Evolutionary conservation across 92 coral and sea anemone species (phyloP), one percentile per base, ranked within the genome.

Genomic region (Epizoanthus ramosus): DNA sequence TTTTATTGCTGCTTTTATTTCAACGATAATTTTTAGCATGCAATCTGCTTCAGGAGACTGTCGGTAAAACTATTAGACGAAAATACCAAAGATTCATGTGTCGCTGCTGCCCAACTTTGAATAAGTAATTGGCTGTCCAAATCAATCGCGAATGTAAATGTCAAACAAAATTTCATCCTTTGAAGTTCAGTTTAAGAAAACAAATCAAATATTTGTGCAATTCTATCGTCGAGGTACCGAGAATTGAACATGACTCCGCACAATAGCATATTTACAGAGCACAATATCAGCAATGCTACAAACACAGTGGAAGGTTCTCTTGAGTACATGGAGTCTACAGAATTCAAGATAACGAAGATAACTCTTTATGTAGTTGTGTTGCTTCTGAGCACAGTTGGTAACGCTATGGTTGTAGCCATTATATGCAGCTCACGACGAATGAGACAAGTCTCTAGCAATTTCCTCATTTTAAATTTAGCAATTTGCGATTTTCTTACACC

Each of bases 401-500:
- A 94, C 73, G 54, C 73, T 54, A 67, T 88, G 72, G 93, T 94
- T 15, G 87, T 88, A 19, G 85, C 76, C 59, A 93, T 92, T 8
- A 86, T 94, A 35, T 63, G 53, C 6, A 85, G 88, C 17, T 85
- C 93, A 6, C 87, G 58, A 18, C 89, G 91, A 0, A 85, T 89
- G 88, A 65, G 98, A 19, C 18, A 71, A 8, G 80, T 88, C 19
- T 86, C 95, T 0, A 71, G 91, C 4, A 94, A 94, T 59, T 74
- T 88, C 35, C 82, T 94, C 18, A 92, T 94, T 4, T 74, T 92
- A 3, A 89, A 89, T 74, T 71, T 94, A 10, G 98, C 98, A 10
- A 6, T 94, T 16, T 91, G 95, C 63, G 98, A 94, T 80, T 85
- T 94, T 24, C 31, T 92, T 17, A 66, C 88, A 4, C 93, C 98